A percentile compares a stretch with the other conserved stretches of the same genome.
phyloP scores from a whole-genome alignment of 1,140 invertebrate species.

The Reticulitermes speratus region DNA sequence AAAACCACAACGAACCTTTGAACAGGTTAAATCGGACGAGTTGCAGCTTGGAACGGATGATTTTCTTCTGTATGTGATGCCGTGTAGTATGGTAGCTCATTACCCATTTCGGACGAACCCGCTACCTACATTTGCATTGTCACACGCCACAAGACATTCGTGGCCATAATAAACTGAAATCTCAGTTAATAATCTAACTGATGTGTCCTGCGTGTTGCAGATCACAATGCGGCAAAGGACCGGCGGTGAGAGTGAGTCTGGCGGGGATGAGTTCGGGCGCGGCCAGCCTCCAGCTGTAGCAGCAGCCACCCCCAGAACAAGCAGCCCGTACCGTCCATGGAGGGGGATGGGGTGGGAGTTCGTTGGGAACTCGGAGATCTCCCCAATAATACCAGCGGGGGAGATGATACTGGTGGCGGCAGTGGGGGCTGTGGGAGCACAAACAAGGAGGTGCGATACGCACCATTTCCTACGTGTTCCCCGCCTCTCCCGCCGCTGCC shows the following conservation, averaged over 20 bases:
- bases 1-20: no score
- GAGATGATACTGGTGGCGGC: slow-evolving; percentile 34
- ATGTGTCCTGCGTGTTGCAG: slow-evolving; percentile 23
- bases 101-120: no score
- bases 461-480: slow-evolving; percentile 51
- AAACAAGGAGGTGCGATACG: slow-evolving; percentile 58
- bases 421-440: slow-evolving; percentile 35
- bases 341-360: slow-evolving; percentile 22
- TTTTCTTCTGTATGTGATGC: no score
- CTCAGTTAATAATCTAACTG: neutral
- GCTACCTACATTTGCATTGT: no score
- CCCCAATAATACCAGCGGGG: neutral
- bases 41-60: no score
- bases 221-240: slow-evolving; percentile 30
- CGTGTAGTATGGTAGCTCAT: no score
- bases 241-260: slow-evolving; percentile 19
- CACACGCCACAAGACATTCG: no score
- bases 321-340: neutral
- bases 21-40: no score
- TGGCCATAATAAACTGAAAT: no score
- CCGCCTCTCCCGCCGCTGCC: slow-evolving; percentile 52
- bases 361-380: slow-evolving; percentile 27
- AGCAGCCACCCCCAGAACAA: neutral
- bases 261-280: slow-evolving; percentile 29
- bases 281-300: neutral